Conservation (phyloP, 2,888 invertebrate genomes). For the Lasius platythorax region DNA sequence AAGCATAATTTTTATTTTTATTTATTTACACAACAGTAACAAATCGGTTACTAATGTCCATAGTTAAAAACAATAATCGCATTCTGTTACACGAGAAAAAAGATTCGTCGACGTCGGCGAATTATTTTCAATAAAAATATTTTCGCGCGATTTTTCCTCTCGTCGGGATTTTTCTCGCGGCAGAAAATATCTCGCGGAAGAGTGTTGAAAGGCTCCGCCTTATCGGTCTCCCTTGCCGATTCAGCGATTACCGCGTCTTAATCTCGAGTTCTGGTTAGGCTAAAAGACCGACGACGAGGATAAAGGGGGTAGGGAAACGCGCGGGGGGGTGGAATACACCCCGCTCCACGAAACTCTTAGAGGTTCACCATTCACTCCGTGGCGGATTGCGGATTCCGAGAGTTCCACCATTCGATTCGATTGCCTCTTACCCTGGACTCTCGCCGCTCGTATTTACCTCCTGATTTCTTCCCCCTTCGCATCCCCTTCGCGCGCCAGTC, state of each 20-base stretch:
- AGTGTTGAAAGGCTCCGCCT: constrained; percentile 56
- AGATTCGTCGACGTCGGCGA: constrained; percentile 8
- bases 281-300: constrained; percentile 55
- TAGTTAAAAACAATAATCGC: background rate
- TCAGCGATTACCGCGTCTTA: constrained; percentile 77
- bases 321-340: constrained; percentile 47
- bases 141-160: constrained; percentile 39
- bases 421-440: constrained; percentile 78
- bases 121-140: constrained; percentile 65
- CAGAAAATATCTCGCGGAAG: constrained; percentile 9
- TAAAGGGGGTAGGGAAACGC: constrained; percentile 38
- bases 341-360: constrained; percentile 75
- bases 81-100: background rate
- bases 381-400: constrained; percentile 83
- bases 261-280: constrained; percentile 72
- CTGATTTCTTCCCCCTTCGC: constrained; percentile 69
- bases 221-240: constrained; percentile 73
- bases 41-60: background rate
- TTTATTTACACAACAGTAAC: background rate
- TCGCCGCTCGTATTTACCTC: constrained; percentile 73
- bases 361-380: constrained; percentile 80
- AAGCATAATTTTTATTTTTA: background rate
- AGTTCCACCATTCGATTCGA: constrained; percentile 81
- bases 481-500: constrained; percentile 24
- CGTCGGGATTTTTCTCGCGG: constrained; percentile 42